These are phyloP conservation scores for Operophtera brumata DNA, from an alignment of 2,888 invertebrate genomes.

Conservation along the genomic window DNA sequence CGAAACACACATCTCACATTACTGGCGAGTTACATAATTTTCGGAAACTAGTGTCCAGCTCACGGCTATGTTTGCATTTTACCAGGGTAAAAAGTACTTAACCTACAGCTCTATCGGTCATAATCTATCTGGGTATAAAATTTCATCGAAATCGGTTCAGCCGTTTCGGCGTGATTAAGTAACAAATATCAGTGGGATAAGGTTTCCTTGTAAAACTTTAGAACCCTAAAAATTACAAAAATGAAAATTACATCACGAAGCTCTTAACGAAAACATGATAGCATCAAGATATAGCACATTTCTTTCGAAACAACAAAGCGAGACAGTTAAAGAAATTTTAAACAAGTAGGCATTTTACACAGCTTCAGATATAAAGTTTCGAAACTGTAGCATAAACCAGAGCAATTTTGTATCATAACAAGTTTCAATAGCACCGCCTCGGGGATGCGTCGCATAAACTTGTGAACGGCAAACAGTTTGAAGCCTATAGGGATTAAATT, in stretches of 20 bases:
- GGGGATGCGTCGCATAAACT: conserved; percentile 51
- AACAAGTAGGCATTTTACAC: conserved; percentile 21
- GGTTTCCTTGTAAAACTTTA: too few relatives aligned
- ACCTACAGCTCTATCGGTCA: too few relatives aligned
- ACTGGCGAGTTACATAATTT: too few relatives aligned
- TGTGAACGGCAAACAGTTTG: conserved; percentile 39
- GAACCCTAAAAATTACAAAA: too few relatives aligned
- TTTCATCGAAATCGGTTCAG: too few relatives aligned
- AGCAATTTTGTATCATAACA: conserved; percentile 56
- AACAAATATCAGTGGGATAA: too few relatives aligned
- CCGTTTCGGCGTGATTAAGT: too few relatives aligned
- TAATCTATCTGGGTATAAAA: too few relatives aligned
- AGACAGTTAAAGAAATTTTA: conserved; percentile 14
- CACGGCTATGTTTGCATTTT: too few relatives aligned
- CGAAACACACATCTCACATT: too few relatives aligned
- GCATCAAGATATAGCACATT: conserved; percentile 13
- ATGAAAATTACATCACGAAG: neutral
- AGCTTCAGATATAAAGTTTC: conserved; percentile 31
- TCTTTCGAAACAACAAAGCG: conserved; percentile 20
- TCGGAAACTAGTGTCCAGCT: too few relatives aligned
- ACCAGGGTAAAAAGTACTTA: too few relatives aligned
- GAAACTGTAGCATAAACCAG: conserved; percentile 48
- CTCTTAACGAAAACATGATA: conserved; percentile 9
- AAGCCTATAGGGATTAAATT: conserved; percentile 37
- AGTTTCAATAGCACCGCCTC: conserved; percentile 55